These are phyloP conservation scores for Pampus argenteus DNA, from an alignment of 2,797 vertebrate species.

Conservation along the genomic window DNA sequence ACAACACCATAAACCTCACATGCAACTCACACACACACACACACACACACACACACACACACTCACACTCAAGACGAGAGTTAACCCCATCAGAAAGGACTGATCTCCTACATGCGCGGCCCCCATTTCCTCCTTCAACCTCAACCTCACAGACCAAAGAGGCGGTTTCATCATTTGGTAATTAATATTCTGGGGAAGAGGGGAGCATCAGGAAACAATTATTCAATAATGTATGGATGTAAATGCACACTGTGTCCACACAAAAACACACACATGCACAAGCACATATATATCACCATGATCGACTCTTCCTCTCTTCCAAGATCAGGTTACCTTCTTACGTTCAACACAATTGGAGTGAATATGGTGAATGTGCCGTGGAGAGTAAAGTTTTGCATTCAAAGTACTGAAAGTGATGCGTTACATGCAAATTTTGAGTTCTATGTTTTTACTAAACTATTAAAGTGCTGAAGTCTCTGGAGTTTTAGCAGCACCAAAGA, in stretches of 20 bases:
- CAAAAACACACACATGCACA: conserved; percentile 48
- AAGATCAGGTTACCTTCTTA: conserved; percentile 59
- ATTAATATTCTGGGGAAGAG: conserved; percentile 83
- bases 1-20: conserved; percentile 19
- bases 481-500: no score
- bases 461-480: no score
- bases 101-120: conserved; percentile 48
- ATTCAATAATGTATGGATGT: conserved; percentile 81
- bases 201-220: conserved; percentile 85
- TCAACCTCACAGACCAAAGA: conserved; percentile 68
- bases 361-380: conserved; percentile 18
- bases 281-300: conserved; percentile 55
- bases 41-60: conserved; percentile 25
- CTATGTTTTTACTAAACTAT: no score
- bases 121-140: conserved; percentile 71
- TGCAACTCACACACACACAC: conserved; percentile 30
- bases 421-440: neutral
- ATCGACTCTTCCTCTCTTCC: conserved; percentile 49
- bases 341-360: conserved; percentile 37
- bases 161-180: conserved; percentile 78
- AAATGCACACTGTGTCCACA: conserved; percentile 59
- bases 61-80: conserved; percentile 52
- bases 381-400: conserved; percentile 4
- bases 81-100: conserved; percentile 73
- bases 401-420: neutral